phyloP scores from a whole-genome alignment of 2,888 invertebrate species.

The Synergus itoensis region DNA sequence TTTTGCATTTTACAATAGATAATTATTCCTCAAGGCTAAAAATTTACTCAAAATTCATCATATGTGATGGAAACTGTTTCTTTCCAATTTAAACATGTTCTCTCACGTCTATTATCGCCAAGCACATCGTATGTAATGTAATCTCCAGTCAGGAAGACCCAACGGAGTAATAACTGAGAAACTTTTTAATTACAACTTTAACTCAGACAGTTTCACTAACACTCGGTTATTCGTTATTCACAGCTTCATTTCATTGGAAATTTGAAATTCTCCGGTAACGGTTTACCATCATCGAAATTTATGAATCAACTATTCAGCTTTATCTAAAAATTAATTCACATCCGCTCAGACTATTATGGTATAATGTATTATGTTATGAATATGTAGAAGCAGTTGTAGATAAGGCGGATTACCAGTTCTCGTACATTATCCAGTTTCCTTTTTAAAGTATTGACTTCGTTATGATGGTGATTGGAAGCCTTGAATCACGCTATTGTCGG shows the following conservation, averaged over 20 bases:
- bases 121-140: not conserved
- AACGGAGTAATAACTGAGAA: not conserved
- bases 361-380: not conserved
- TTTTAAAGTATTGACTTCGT: not conserved
- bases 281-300: not conserved
- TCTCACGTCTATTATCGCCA: not conserved
- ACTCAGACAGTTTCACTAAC: not conserved
- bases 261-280: not conserved
- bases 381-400: not conserved
- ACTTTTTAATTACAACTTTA: slow-evolving; percentile 5
- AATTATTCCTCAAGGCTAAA: no score
- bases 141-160: not conserved
- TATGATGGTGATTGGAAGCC: not conserved
- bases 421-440: not conserved
- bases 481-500: not conserved
- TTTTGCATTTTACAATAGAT: no score
- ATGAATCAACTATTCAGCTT: not conserved
- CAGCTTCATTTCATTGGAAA: not conserved
- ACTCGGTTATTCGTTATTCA: not conserved
- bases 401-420: not conserved
- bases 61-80: no score
- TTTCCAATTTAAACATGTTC: no score
- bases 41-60: no score
- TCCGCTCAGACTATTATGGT: not conserved
- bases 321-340: not conserved